Conservation (phyloP, 2,797 vertebrate genomes). For the Mormyrus hasselquistii region DNA sequence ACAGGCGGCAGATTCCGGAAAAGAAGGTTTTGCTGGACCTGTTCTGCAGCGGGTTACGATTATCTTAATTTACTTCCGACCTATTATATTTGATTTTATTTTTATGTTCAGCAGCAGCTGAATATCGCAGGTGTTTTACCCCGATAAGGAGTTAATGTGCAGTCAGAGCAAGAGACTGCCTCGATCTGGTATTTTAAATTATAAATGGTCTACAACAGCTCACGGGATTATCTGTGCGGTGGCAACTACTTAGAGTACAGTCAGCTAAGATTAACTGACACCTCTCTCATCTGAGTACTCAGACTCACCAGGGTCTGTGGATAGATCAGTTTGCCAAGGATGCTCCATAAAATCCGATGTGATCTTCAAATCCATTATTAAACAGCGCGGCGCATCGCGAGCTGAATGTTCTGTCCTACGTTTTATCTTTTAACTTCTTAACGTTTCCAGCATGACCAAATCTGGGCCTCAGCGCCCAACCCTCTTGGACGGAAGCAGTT, state of each 20-base stretch:
- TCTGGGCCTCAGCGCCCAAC: neutral
- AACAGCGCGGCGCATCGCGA: neutral
- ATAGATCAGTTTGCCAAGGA: neutral
- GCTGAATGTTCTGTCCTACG: neutral
- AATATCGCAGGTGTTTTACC: slow-evolving; percentile 4
- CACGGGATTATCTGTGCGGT: neutral
- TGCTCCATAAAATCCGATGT: neutral
- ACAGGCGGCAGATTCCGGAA: neutral
- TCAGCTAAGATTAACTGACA: neutral
- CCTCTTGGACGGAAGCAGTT: neutral
- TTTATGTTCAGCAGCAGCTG: neutral
- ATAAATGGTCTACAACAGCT: slow-evolving; percentile 6
- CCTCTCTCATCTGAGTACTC: neutral
- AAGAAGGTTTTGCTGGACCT: neutral
- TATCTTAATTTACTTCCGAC: neutral
- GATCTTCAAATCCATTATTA: slow-evolving; percentile 7
- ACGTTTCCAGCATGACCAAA: neutral
- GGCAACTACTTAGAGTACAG: neutral
- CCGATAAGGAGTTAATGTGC: slow-evolving; percentile 13
- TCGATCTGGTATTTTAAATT: slow-evolving; percentile 1
- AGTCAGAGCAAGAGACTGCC: neutral
- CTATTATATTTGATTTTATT: slow-evolving; percentile 5
- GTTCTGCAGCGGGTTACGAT: neutral
- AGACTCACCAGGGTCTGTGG: neutral
- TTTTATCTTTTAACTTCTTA: neutral